phyloP scores from a whole-genome alignment of 2,888 invertebrate genomes.

The Xestobium rufovillosum region DNA sequence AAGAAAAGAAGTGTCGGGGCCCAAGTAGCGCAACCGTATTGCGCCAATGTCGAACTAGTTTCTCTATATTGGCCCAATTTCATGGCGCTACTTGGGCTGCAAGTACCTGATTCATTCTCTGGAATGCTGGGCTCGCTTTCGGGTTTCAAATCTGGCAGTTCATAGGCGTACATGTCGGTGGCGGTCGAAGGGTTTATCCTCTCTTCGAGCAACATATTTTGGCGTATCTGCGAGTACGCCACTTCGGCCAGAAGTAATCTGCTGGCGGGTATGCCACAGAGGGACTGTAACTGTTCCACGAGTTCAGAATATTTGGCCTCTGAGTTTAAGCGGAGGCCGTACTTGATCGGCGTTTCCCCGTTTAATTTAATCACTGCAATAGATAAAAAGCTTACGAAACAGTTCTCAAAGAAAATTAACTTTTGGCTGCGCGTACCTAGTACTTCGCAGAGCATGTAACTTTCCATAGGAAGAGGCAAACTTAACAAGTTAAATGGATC shows the following conservation, averaged over 20 bases:
- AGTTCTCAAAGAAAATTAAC: slow-evolving; percentile 8
- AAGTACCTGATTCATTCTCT: no score
- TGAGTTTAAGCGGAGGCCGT: slow-evolving; percentile 74
- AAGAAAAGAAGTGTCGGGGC: slow-evolving; percentile 12
- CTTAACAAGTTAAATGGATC: slow-evolving; percentile 87
- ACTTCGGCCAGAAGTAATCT: slow-evolving; percentile 68
- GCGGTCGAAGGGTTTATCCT: slow-evolving; percentile 47
- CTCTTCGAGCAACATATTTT: slow-evolving; percentile 48
- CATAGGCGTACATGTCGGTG: slow-evolving; percentile 60
- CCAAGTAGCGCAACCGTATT: background rate
- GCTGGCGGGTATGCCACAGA: slow-evolving; percentile 54
- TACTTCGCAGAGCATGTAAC: slow-evolving; percentile 68
- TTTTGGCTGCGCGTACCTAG: no score
- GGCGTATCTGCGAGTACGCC: slow-evolving; percentile 60
- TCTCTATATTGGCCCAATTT: background rate
- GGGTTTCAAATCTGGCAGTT: slow-evolving; percentile 48
- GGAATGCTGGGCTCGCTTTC: no score
- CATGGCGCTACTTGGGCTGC: no score
- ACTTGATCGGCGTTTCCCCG: slow-evolving; percentile 76
- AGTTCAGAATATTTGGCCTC: slow-evolving; percentile 74
- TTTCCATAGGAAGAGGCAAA: slow-evolving; percentile 85
- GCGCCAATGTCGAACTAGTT: background rate
- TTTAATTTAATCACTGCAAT: slow-evolving; percentile 64
- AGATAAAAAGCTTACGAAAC: slow-evolving; percentile 7
- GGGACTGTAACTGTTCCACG: slow-evolving; percentile 59